These are phyloP conservation scores for Propsilocerus akamusi DNA, from an alignment of 1,140 invertebrate species.

Conservation along the genomic window DNA sequence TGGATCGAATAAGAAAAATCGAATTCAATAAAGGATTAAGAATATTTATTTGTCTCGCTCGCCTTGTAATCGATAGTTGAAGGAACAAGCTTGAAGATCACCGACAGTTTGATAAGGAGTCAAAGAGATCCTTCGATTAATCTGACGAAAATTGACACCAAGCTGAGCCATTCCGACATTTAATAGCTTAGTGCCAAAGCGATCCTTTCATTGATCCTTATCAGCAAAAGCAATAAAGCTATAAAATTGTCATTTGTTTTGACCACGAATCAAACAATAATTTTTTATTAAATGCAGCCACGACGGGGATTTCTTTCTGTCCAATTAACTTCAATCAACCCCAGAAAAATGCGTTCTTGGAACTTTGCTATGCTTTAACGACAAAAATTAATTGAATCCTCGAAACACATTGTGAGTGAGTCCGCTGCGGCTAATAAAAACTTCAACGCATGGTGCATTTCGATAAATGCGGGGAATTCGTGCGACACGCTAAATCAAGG, in stretches of 20 bases:
- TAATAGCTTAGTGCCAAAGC: neutral
- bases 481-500: neutral
- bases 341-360: neutral
- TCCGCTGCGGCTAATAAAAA: no score
- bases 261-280: neutral
- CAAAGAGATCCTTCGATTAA: neutral
- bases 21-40: constrained; percentile 1
- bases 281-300: neutral
- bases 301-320: neutral
- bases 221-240: neutral
- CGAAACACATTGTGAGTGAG: no score
- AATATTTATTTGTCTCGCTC: neutral
- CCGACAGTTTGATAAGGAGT: neutral
- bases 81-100: neutral
- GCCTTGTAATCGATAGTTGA: neutral
- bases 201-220: neutral
- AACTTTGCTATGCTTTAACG: neutral
- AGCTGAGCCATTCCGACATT: neutral
- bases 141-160: neutral
- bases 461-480: no score
- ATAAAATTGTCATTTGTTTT: constrained; percentile 1
- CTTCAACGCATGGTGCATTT: no score
- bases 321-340: neutral
- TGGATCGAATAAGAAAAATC: neutral
- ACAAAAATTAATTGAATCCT: neutral